These are phyloP conservation scores for Cyclopterus lumpus DNA, from an alignment of 2,797 vertebrate genomes.

Conservation along the genomic window DNA sequence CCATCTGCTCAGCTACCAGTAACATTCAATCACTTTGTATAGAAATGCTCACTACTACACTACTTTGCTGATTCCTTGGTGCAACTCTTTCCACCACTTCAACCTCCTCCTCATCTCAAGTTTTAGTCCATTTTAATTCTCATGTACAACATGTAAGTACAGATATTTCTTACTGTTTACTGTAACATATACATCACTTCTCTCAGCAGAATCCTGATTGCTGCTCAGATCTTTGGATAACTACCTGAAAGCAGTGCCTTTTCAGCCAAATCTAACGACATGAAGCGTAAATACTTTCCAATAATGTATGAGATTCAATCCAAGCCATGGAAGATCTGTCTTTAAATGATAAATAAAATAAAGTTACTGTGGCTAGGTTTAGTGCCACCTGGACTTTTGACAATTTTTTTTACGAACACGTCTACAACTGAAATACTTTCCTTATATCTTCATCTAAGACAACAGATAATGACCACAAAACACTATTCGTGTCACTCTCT, in stretches of 20 bases:
- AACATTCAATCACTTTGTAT: not conserved
- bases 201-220: no score
- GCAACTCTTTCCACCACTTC: no score
- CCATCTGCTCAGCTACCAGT: not conserved
- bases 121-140: not conserved
- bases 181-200: no score
- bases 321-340: not conserved
- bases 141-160: not conserved
- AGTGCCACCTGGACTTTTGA: not conserved
- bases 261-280: no score
- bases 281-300: no score
- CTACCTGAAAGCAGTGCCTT: no score
- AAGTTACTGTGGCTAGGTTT: not conserved
- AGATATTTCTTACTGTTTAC: not conserved
- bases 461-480: not conserved
- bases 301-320: no score
- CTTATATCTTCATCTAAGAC: not conserved
- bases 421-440: no score
- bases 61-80: not conserved
- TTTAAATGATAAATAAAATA: not conserved
- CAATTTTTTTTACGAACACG: not conserved
- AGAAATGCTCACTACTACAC: not conserved
- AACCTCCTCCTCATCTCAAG: no score
- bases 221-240: no score
- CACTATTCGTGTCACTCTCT: conserved; percentile 3